These are phyloP conservation scores for Macheiramphus alcinus DNA, from an alignment of 2,113 vertebrate genomes.

Conservation along the genomic window DNA sequence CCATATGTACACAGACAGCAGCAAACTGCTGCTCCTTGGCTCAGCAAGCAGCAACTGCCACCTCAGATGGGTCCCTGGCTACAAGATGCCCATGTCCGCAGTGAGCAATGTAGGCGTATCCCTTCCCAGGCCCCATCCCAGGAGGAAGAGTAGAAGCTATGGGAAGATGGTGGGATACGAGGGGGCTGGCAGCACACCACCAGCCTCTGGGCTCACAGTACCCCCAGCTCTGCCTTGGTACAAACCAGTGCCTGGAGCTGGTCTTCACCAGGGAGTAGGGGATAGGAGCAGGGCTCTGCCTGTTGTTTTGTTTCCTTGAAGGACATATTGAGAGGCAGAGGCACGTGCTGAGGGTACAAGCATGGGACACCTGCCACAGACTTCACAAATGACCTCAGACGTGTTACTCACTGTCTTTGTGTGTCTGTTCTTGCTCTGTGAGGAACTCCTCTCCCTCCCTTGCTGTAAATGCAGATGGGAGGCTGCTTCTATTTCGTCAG, in stretches of 20 bases:
- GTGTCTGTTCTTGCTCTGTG: not conserved
- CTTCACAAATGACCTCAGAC: not conserved
- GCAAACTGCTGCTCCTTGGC: not conserved
- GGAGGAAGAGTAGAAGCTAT: not conserved
- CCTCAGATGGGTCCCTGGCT: not conserved
- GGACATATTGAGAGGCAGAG: not conserved
- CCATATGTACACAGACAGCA: not conserved
- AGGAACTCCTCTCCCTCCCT: not conserved
- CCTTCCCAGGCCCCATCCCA: not conserved
- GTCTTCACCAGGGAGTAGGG: not conserved
- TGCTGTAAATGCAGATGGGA: not conserved
- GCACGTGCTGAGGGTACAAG: not conserved
- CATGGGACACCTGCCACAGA: not conserved
- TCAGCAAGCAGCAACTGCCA: not conserved
- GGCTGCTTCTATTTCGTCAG: not conserved
- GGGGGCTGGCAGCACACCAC: not conserved
- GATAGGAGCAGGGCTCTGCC: not conserved
- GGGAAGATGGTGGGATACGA: not conserved
- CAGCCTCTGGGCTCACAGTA: not conserved
- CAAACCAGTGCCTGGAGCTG: not conserved
- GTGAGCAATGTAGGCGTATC: rapidly evolving
- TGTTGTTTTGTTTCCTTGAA: not conserved
- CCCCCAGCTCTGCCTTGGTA: not conserved
- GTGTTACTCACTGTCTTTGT: not conserved
- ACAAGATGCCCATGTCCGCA: not conserved